Evolutionary conservation across 1,140 invertebrate genomes (phyloP), one percentile per base, ranked within the genome.

Genomic region (Rhizoglyphus robini): DNA sequence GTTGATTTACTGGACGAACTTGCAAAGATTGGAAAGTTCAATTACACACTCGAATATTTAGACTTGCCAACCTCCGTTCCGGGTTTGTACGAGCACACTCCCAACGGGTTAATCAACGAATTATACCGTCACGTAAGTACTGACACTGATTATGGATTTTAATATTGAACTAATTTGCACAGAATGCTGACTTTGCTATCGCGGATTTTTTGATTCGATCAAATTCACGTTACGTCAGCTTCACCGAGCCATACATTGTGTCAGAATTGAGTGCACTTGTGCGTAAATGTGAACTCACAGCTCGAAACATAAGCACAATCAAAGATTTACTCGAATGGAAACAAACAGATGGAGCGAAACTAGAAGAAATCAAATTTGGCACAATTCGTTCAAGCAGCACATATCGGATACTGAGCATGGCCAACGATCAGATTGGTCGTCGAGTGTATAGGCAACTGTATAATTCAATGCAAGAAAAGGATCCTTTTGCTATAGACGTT

Each of bases 181-280:
- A 60, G 58, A 18, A 32, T 27, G 58, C 30, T 1, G 58, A 60
- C 29, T 60, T 60, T 60, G 58, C 58, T 2, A 34, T 60, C n/a
- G 48, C 48, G 13, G 48, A 51, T 27, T 51, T 25, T 51, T 11
- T 51, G 2, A 11, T 20, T 51, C 48, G 48, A 25, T 11, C 11
- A 11, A 1, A 1, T 15, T 11, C 15, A 60, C 58, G 58, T 38
- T 23, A 60, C 27, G 32, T 60, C n/a, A 23, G 25, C 2, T 60
- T 32, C 15, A 32, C 4, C 29, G 58, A 60, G 13, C n/a, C 58
- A 20, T 60, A 60, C 29, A 18, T 60, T 13, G 58, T 29, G 29
- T 60, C 58, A 60, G 29, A 27, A 27, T 3, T 60, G 32, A 60
- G 58, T 60, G 58, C 58, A 60, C 29, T 60, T 18, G 27, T 60